Evolutionary conservation across 2,888 invertebrate species (phyloP).

Genomic region (Platypus cylindrus): DNA sequence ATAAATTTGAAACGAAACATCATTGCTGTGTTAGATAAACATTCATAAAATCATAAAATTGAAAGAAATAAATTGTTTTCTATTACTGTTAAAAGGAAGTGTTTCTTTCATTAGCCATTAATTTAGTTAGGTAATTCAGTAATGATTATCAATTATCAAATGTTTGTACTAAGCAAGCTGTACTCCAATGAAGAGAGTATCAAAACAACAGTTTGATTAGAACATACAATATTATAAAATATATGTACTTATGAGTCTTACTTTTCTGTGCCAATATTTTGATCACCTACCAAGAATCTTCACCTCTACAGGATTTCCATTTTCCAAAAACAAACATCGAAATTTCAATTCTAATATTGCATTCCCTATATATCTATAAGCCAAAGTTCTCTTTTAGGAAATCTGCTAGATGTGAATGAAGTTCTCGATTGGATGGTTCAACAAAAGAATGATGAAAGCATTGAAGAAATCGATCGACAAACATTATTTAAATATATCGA

Average conservation of each 20-base stretch:
- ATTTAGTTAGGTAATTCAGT: too few relatives aligned
- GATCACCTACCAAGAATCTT: too few relatives aligned
- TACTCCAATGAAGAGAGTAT: too few relatives aligned
- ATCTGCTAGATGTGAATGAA: slow-evolving; percentile 62
- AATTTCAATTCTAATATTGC: slow-evolving; percentile 1
- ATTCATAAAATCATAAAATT: slow-evolving; percentile 12
- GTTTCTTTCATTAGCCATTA: slow-evolving; percentile 16
- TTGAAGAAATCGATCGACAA: slow-evolving; percentile 78
- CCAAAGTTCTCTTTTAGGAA: slow-evolving; percentile 49
- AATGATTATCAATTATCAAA: too few relatives aligned
- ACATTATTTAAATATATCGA: slow-evolving; percentile 72
- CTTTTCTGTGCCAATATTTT: too few relatives aligned
- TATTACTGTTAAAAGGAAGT: slow-evolving; percentile 25
- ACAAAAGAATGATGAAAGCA: slow-evolving; percentile 84
- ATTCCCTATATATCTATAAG: too few relatives aligned
- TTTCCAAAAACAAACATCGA: too few relatives aligned
- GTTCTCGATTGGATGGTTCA: slow-evolving; percentile 85
- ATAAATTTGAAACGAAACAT: slow-evolving; percentile 19
- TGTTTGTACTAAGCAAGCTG: too few relatives aligned
- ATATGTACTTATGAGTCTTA: too few relatives aligned
- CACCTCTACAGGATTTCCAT: too few relatives aligned
- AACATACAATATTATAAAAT: too few relatives aligned
- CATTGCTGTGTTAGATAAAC: slow-evolving; percentile 16
- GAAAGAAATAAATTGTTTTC: slow-evolving; percentile 29
- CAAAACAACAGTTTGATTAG: too few relatives aligned